Base-by-base conservation (phyloP, 2,888 invertebrate species). In the Lasioglossum oenotherae region DNA sequence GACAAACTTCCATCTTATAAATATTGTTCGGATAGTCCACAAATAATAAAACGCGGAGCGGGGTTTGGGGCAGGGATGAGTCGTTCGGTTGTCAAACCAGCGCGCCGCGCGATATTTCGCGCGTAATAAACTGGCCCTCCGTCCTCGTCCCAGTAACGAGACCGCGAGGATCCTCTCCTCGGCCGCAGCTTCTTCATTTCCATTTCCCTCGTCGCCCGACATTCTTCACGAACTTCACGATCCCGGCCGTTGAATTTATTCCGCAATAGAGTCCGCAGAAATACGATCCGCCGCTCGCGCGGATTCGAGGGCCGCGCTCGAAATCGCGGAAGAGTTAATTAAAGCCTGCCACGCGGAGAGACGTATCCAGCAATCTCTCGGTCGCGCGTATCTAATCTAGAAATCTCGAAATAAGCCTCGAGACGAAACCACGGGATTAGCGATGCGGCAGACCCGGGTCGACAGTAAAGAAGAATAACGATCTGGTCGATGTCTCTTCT, bases 301-400 rank as follows among this genome's bases (percentile, higher is more conserved):
- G 41, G 74, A 72, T 76, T 80, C 86, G 84, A 75, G 75, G 60
- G 71, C 49, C 72, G 49, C 85, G 73, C 82, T 86, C 81, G 73
- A 87, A 86, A 86, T 86, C 78, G 73, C 87, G 82, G 83, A 87
- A 84, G 84, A 87, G 84, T 87, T 87, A 87, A 87, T 87, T 87
- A 87, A 81, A 84, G 84, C 73, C 78, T 81, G 87, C 81, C 87
- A 81, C 78, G 60, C 64, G 19, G 74, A 44, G 73, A 73, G 76
- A 81, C 87, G 46, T 74, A 81, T 87, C 83, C 80, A 46, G 69
- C 87, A 80, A 87, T 87, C 87, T 84, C 71, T 69, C 69, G 35
- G 69, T 53, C 23, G 27, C 49, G 35, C 69, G 73, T 79, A 77
- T 87, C 84, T 82, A 77, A 80, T 85, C 85, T 67, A 49, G 69